Evolutionary conservation across 1,140 invertebrate genomes (phyloP).

Genomic region (Drosophila suzukii): DNA sequence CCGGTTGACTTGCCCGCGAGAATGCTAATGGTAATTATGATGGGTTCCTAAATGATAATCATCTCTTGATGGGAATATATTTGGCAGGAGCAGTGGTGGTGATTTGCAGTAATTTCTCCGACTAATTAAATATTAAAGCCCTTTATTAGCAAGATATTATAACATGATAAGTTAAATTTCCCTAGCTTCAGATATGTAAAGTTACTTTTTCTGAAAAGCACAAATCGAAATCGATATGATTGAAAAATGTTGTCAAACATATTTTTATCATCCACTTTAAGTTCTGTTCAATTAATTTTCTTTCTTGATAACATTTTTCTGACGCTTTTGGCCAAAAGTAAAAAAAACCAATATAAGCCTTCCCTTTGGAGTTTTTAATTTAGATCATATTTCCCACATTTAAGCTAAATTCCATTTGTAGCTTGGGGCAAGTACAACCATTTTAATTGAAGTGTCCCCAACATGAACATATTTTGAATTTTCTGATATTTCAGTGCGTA

Average conservation of each 20-base stretch:
- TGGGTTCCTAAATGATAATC: conserved; percentile 36
- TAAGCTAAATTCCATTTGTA: background rate
- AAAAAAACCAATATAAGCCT: background rate
- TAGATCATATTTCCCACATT: conserved; percentile 6
- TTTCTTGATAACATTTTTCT: background rate
- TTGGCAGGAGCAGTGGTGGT: background rate
- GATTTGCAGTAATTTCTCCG: background rate
- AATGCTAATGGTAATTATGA: conserved; percentile 37
- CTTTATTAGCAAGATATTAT: no score
- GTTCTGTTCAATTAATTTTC: background rate
- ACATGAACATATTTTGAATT: background rate
- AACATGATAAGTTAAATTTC: no score
- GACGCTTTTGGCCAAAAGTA: background rate
- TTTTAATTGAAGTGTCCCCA: conserved; percentile 35
- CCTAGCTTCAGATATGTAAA: no score
- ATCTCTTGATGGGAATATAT: conserved; percentile 40
- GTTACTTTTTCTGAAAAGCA: no score
- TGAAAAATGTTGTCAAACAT: no score
- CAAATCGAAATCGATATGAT: no score
- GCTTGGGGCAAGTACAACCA: background rate
- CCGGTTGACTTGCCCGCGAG: conserved; percentile 4
- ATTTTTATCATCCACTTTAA: no score
- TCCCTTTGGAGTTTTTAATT: conserved; percentile 1
- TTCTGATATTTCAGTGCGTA: background rate
- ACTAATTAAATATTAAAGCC: background rate